Evolutionary conservation across 2,888 invertebrate species (phyloP).

Genomic region (Graphium colonna): DNA sequence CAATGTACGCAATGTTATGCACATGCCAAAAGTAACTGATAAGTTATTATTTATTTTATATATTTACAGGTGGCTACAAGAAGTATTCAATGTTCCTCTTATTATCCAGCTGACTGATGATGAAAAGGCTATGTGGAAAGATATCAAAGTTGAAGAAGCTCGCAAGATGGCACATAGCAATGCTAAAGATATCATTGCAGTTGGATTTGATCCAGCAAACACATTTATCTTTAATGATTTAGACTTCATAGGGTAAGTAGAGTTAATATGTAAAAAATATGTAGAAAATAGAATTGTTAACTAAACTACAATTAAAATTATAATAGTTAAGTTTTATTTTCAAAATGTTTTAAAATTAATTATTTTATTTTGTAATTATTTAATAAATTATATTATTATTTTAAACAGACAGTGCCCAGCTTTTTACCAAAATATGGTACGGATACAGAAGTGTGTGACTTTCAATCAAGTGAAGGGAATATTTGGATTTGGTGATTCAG

Average conservation of each 20-base stretch:
- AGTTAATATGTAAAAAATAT: not conserved
- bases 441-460: conserved; percentile 96
- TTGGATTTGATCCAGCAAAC: conserved; percentile 95
- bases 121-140: conserved; percentile 98
- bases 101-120: conserved; percentile 99
- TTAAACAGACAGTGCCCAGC: conserved; percentile 87
- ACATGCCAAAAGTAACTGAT: too few species aligned
- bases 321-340: too few species aligned
- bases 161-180: conserved; percentile 92
- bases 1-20: too few species aligned
- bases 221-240: conserved; percentile 98
- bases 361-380: too few species aligned
- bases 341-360: too few species aligned
- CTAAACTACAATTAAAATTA: too few species aligned
- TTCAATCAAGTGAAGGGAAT: conserved; percentile 99
- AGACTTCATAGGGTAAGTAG: conserved; percentile 93
- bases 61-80: conserved; percentile 92
- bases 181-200: conserved; percentile 98
- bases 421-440: conserved; percentile 95
- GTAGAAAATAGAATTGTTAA: not conserved
- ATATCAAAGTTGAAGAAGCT: conserved; percentile 93
- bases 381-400: too few species aligned
- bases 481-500: conserved; percentile 98
- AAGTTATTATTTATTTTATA: not conserved
- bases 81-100: conserved; percentile 96